A percentile compares a stretch with the other conserved stretches of the same genome.
Evolutionary conservation across 2,113 vertebrate species (phyloP).

Genomic region (Orthochromis malagaraziensis): DNA sequence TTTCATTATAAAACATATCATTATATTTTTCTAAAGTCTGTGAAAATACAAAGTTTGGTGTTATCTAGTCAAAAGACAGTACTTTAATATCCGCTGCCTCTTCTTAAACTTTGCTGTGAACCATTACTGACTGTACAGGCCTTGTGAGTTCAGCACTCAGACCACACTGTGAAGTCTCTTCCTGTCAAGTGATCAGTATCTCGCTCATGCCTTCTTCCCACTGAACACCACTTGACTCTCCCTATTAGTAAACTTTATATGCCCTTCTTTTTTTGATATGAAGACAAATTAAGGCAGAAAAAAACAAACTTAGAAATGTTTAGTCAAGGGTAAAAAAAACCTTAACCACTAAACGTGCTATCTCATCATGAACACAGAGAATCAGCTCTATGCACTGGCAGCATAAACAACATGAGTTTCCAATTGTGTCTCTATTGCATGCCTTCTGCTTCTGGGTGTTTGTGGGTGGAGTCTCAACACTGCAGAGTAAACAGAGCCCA

Average conservation of each 20-base stretch:
- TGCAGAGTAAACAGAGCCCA: background rate
- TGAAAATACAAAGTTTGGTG: background rate
- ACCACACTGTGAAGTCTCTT: background rate
- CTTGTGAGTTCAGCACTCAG: background rate
- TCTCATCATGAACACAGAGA: background rate
- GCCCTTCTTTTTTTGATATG: background rate
- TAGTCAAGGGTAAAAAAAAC: accelerated
- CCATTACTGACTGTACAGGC: background rate
- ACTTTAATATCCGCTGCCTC: accelerated
- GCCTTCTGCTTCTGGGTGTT: background rate
- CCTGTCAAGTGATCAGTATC: background rate
- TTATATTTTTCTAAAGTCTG: background rate
- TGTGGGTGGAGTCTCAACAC: background rate
- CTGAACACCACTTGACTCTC: accelerated
- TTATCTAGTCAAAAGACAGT: background rate
- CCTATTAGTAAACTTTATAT: background rate
- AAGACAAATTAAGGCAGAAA: background rate
- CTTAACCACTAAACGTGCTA: accelerated
- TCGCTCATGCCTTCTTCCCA: accelerated
- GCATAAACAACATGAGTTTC: background rate
- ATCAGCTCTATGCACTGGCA: background rate
- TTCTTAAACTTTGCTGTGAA: background rate
- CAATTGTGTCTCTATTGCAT: accelerated
- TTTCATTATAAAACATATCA: background rate
- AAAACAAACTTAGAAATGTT: accelerated